A percentile compares a stretch with the other conserved stretches of the same genome.
Evolutionary conservation across 2,888 invertebrate species (phyloP).

Genomic region (Sarcophaga variegata): DNA sequence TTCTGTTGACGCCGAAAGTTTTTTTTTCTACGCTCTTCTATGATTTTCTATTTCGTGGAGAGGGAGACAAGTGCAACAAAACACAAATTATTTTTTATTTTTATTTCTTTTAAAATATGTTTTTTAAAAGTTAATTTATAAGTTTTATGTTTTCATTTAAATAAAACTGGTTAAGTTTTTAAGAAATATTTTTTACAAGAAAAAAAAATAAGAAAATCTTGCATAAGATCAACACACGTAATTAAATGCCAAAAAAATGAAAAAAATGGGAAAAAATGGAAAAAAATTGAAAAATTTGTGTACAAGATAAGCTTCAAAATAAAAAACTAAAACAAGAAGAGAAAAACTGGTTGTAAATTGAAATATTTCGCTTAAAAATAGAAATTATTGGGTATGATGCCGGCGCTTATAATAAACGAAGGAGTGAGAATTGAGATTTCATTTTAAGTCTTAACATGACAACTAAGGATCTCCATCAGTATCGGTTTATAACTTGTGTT

Average conservation of each 20-base stretch:
- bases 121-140: no score
- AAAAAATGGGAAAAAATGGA: no score
- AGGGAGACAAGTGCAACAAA: conserved; percentile 40
- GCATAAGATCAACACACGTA: conserved; percentile 64
- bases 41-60: no score
- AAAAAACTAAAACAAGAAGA: conserved; percentile 24
- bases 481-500: no score
- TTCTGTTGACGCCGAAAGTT: no score
- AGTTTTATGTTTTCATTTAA: conserved; percentile 2
- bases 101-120: background rate
- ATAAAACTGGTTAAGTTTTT: conserved; percentile 49
- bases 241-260: conserved; percentile 68
- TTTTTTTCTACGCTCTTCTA: no score
- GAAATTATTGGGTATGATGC: no score
- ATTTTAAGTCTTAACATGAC: no score
- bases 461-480: no score
- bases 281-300: conserved; percentile 4
- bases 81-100: conserved; percentile 1
- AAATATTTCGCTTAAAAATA: conserved; percentile 9
- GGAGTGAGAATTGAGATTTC: no score
- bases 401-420: no score
- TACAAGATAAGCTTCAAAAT: conserved; percentile 45
- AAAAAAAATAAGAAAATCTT: conserved; percentile 53
- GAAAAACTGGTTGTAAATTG: conserved; percentile 56
- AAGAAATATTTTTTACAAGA: background rate